phyloP scores from a whole-genome alignment of 2,888 invertebrate species.

The Ochropacha duplaris region DNA sequence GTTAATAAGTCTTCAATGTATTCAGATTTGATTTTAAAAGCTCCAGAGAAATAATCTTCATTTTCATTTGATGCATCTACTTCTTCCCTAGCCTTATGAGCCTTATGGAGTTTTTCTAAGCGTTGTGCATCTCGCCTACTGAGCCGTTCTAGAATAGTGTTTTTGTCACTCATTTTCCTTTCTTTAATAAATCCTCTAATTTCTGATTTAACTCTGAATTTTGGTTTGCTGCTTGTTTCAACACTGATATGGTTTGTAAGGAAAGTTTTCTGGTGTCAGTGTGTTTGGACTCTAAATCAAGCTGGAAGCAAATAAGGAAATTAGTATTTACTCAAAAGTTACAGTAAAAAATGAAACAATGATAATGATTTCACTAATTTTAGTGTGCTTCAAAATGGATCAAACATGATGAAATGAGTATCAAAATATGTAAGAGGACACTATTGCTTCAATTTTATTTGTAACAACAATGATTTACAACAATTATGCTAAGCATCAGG shows the following conservation, averaged over 20 bases:
- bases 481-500: not conserved
- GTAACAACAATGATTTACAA: conserved; percentile 4
- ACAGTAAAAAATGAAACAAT: conserved; percentile 23
- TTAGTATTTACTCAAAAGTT: conserved; percentile 5
- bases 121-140: conserved; percentile 85
- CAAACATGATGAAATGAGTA: conserved; percentile 54
- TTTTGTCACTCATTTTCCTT: conserved; percentile 75
- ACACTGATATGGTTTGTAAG: conserved; percentile 53
- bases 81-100: conserved; percentile 85
- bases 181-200: conserved; percentile 73
- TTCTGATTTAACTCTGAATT: conserved; percentile 70
- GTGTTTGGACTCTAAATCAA: conserved; percentile 56
- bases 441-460: not conserved
- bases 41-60: conserved; percentile 87
- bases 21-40: conserved; percentile 86
- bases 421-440: conserved; percentile 2
- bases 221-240: conserved; percentile 75
- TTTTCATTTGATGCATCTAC: conserved; percentile 85
- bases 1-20: conserved; percentile 85
- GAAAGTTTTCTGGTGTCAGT: conserved; percentile 62
- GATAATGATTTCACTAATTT: conserved; percentile 8
- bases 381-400: conserved; percentile 38
- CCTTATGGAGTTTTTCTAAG: conserved; percentile 85
- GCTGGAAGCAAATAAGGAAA: conserved; percentile 50
- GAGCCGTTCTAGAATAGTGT: conserved; percentile 69